Evolutionary conservation across 2,888 invertebrate species (phyloP).

Genomic region (Caenorhabditis afra): DNA sequence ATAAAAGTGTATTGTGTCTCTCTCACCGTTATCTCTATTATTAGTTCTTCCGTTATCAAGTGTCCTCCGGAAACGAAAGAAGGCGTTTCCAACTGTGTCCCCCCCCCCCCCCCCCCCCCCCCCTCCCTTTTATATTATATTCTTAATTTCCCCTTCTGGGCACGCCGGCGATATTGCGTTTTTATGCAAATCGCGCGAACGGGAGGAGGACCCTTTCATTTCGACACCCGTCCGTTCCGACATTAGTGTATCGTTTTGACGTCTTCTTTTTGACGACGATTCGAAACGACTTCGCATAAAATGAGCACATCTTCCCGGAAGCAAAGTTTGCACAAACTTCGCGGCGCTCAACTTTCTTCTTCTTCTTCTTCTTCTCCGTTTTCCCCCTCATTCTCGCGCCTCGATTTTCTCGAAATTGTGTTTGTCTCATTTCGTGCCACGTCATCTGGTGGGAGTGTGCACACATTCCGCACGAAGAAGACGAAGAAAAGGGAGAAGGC

Average conservation of each 20-base stretch:
- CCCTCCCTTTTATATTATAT: constrained; percentile 12
- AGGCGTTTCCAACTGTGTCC: not conserved
- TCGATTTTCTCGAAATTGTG: not conserved
- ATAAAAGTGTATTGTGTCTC: constrained; percentile 14
- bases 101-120: not conserved
- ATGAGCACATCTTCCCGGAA: too few species aligned
- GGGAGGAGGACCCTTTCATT: too few species aligned
- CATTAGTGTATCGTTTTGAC: too few species aligned
- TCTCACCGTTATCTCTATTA: too few species aligned
- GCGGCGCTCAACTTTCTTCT: too few species aligned
- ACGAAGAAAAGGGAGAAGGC: not conserved
- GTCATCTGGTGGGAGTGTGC: constrained; percentile 6
- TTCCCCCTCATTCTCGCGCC: not conserved
- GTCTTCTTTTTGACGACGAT: too few species aligned
- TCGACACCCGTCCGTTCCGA: too few species aligned
- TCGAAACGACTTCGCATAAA: too few species aligned
- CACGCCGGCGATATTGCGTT: constrained; percentile 23
- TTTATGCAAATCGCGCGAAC: constrained; percentile 16
- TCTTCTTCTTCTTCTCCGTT: not conserved
- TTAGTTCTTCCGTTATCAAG: constrained; percentile 3
- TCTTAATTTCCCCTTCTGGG: constrained; percentile 29
- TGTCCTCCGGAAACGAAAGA: not conserved
- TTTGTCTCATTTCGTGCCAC: constrained; percentile 1
- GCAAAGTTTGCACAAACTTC: too few species aligned
- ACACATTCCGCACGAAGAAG: not conserved